A percentile compares a stretch with the other conserved stretches of the same genome.
These are phyloP conservation scores for Octodonta nipae DNA, from an alignment of 2,888 invertebrate genomes.

Conservation along the genomic window DNA sequence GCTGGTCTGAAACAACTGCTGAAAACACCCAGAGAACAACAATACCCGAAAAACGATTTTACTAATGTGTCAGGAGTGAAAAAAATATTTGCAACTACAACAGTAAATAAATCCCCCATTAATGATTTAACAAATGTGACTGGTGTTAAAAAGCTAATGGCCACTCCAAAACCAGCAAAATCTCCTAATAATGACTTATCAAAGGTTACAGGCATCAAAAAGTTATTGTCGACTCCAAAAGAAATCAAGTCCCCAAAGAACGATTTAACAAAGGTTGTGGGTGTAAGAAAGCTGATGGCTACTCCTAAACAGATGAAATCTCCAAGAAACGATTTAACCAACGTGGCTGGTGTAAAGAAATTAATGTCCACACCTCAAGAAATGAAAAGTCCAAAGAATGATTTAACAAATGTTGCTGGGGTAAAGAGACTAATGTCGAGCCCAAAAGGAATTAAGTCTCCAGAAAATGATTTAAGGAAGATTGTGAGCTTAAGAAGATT, in stretches of 20 bases:
- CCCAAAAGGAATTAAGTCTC: slow-evolving; percentile 15
- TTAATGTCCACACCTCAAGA: slow-evolving; percentile 17
- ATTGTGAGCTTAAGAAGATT: too few relatives aligned
- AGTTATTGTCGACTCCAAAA: slow-evolving; percentile 13
- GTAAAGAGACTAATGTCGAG: slow-evolving; percentile 19
- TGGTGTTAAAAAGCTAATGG: slow-evolving; percentile 20
- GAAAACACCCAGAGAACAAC: slow-evolving; percentile 12
- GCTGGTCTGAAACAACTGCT: slow-evolving; percentile 13
- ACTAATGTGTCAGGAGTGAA: slow-evolving; percentile 10
- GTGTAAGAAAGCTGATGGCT: slow-evolving; percentile 9
- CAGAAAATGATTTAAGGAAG: too few relatives aligned
- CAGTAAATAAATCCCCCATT: slow-evolving; percentile 15
- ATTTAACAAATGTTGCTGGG: slow-evolving; percentile 15
- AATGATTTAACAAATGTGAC: slow-evolving; percentile 17
- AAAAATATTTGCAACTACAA: slow-evolving; percentile 13
- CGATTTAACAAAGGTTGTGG: slow-evolving; percentile 10
- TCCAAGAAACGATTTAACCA: slow-evolving; percentile 18
- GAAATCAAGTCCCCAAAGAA: slow-evolving; percentile 11
- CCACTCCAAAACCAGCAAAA: slow-evolving; percentile 14
- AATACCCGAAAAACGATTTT: slow-evolving; percentile 12
- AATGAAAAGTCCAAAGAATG: slow-evolving; percentile 17
- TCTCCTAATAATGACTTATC: slow-evolving; percentile 13
- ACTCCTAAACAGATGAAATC: slow-evolving; percentile 16
- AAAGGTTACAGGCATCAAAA: slow-evolving; percentile 13
- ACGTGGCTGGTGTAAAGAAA: slow-evolving; percentile 18